These are phyloP conservation scores for Meganola albula DNA, from an alignment of 2,888 invertebrate species.

Conservation along the genomic window DNA sequence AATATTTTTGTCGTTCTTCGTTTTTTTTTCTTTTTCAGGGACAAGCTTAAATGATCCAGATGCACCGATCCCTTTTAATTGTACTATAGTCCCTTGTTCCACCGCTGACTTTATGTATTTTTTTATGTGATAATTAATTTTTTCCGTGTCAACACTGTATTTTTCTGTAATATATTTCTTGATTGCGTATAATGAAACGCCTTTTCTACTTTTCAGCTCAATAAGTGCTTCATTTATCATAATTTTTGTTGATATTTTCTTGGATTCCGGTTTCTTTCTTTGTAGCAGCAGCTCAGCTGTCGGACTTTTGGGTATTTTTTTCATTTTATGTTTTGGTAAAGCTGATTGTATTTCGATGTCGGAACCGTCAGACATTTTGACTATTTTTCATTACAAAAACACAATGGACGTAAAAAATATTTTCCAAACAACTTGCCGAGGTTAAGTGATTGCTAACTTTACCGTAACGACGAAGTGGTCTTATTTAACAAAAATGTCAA, in stretches of 20 bases:
- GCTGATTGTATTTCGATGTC: conserved; percentile 37
- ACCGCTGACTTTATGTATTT: conserved; percentile 50
- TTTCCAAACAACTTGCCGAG: too few species aligned
- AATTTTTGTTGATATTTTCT: conserved; percentile 46
- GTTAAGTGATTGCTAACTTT: conserved; percentile 17
- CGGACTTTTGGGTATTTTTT: conserved; percentile 22
- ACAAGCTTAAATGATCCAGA: conserved; percentile 58
- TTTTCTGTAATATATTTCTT: conserved; percentile 55
- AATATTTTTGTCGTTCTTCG: conserved; percentile 29
- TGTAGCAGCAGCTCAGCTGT: conserved; percentile 3
- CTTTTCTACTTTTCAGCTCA: conserved; percentile 50
- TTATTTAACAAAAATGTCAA: conserved; percentile 1
- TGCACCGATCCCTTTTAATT: conserved; percentile 56
- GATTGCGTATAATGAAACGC: conserved; percentile 57
- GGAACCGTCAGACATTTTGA: conserved; percentile 31
- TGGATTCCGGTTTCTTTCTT: conserved; percentile 22
- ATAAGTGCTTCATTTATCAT: conserved; percentile 54
- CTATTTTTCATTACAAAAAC: neutral
- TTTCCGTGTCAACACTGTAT: conserved; percentile 45
- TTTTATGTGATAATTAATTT: conserved; percentile 49
- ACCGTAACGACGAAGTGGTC: conserved; percentile 28
- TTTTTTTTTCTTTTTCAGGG: conserved; percentile 32
- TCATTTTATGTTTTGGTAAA: conserved; percentile 22
- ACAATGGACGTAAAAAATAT: too few species aligned
- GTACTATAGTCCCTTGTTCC: conserved; percentile 49